Conservation (phyloP, 1,140 invertebrate genomes). For the Schlechtendalia chinensis region DNA sequence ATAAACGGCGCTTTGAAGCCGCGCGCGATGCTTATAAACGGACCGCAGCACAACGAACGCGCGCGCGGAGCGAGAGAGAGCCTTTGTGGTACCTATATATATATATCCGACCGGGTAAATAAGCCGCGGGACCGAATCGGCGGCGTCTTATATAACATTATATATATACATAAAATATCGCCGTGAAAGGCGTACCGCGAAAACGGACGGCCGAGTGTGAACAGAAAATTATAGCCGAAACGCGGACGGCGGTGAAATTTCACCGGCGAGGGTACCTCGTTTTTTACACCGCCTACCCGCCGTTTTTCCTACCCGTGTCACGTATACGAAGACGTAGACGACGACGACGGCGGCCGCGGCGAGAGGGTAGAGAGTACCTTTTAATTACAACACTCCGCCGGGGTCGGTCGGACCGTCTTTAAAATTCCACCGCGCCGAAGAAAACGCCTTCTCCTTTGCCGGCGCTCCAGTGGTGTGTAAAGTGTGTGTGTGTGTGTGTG, state of each 20-base stretch:
- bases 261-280: background rate
- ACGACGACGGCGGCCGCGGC: background rate
- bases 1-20: constrained; percentile 28
- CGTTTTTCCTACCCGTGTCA: background rate
- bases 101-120: background rate
- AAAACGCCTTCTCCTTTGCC: constrained; percentile 49
- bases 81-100: constrained; percentile 20
- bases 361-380: constrained; percentile 19
- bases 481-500: background rate
- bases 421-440: constrained; percentile 17
- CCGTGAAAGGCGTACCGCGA: background rate
- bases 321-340: too few relatives aligned
- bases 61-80: too few relatives aligned
- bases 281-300: background rate
- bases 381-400: constrained; percentile 38
- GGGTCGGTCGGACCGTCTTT: constrained; percentile 30
- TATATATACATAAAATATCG: too few relatives aligned
- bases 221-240: constrained; percentile 40
- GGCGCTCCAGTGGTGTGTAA: background rate
- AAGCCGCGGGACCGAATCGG: constrained; percentile 10
- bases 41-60: background rate
- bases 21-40: background rate
- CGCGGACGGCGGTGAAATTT: constrained; percentile 18
- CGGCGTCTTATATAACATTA: constrained; percentile 1
- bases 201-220: constrained; percentile 33